Evolutionary conservation across 2,113 vertebrate species (phyloP).

Genomic region (Egretta garzetta): DNA sequence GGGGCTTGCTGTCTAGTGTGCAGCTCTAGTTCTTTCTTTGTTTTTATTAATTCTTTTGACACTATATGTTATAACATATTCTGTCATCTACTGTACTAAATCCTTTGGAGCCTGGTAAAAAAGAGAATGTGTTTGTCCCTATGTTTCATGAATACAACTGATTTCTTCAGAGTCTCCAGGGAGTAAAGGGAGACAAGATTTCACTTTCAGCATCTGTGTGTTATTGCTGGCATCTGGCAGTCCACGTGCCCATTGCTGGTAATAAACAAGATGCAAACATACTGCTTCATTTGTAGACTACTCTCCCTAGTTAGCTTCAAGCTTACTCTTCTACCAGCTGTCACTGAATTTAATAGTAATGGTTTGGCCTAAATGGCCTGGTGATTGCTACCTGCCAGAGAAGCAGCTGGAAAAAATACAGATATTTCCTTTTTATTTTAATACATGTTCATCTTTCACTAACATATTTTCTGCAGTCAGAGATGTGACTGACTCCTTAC

Average conservation of each 20-base stretch:
- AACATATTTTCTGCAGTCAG: not conserved
- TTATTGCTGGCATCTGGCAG: not conserved
- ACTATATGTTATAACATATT: not conserved
- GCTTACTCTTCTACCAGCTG: not conserved
- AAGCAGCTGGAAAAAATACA: not conserved
- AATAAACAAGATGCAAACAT: not conserved
- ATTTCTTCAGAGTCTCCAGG: not conserved
- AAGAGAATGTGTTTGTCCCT: not conserved
- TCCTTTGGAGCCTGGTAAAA: not conserved
- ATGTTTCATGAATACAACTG: not conserved
- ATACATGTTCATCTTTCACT: not conserved
- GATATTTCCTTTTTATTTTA: not conserved
- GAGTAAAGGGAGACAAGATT: not conserved
- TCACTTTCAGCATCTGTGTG: conserved; percentile 3
- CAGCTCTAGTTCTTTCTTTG: not conserved
- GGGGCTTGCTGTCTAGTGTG: not conserved
- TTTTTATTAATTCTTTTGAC: conserved; percentile 20
- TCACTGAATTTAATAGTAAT: not conserved
- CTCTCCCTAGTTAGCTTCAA: not conserved
- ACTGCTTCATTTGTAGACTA: not conserved
- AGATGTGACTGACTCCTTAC: not conserved
- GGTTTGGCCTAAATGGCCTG: not conserved
- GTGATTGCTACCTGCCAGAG: not conserved
- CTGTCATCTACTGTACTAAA: not conserved
- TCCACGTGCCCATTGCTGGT: not conserved